These are phyloP conservation scores for Onthophagus taurus DNA, from an alignment of 1,140 invertebrate species.

Conservation along the genomic window DNA sequence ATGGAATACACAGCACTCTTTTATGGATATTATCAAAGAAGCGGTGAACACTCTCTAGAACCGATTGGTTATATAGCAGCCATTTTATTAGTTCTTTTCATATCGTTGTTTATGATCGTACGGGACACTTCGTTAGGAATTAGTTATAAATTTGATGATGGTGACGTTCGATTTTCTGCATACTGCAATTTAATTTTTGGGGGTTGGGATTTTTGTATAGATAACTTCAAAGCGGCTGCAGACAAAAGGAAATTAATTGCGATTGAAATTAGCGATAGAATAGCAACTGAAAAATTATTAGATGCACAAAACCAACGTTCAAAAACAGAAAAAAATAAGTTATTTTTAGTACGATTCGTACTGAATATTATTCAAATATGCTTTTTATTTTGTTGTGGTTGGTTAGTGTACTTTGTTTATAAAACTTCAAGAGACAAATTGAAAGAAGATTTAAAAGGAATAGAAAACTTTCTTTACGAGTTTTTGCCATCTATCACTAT, in stretches of 20 bases:
- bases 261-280: slow-evolving; percentile 63
- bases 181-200: slow-evolving; percentile 78
- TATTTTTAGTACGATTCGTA: slow-evolving; percentile 53
- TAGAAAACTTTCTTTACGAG: slow-evolving; percentile 48
- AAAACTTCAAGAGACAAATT: slow-evolving; percentile 46
- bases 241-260: slow-evolving; percentile 72
- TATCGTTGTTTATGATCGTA: slow-evolving; percentile 62
- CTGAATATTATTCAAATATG: slow-evolving; percentile 59
- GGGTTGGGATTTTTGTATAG: slow-evolving; percentile 84
- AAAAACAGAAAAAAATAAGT: slow-evolving; percentile 53
- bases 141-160: slow-evolving; percentile 61
- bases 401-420: slow-evolving; percentile 58
- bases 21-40: slow-evolving; percentile 66
- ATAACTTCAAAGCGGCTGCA: slow-evolving; percentile 62
- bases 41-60: slow-evolving; percentile 52
- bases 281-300: slow-evolving; percentile 58
- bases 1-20: slow-evolving; percentile 68
- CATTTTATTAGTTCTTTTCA: slow-evolving; percentile 50
- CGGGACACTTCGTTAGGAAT: slow-evolving; percentile 60
- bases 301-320: slow-evolving; percentile 58
- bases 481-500: slow-evolving; percentile 69
- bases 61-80: slow-evolving; percentile 64
- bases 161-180: slow-evolving; percentile 67
- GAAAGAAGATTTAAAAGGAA: slow-evolving; percentile 10
- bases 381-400: slow-evolving; percentile 48